phyloP scores from a whole-genome alignment of 2,797 vertebrate genomes.

The Galagoides demidoff region DNA sequence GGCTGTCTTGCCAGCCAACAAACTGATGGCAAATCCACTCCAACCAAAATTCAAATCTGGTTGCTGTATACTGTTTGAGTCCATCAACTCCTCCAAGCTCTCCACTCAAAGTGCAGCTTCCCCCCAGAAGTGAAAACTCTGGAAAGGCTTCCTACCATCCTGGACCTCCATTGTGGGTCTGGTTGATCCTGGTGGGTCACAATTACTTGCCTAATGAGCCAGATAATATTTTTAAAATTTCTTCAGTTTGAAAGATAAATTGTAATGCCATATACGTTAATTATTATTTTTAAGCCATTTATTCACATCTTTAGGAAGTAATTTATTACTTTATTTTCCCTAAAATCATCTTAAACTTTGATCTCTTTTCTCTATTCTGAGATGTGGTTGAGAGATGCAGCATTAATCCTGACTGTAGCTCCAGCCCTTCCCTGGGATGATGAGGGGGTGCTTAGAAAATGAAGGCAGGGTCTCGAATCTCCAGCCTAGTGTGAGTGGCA shows the following conservation, averaged over 20 bases:
- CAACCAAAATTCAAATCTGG: too few species aligned
- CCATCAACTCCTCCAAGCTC: too few species aligned
- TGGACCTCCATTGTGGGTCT: too few species aligned
- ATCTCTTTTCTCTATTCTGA: neutral
- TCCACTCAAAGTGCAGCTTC: too few species aligned
- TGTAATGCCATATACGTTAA: neutral
- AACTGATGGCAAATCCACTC: too few species aligned
- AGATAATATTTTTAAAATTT: neutral
- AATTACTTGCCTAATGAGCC: too few species aligned
- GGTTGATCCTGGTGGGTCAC: too few species aligned
- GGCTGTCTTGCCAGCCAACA: too few species aligned
- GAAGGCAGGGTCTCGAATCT: neutral
- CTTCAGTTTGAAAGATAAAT: slow-evolving; percentile 2
- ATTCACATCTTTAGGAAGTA: neutral
- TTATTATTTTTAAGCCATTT: neutral
- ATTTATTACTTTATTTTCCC: neutral
- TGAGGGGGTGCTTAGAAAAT: neutral
- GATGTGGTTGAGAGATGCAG: neutral
- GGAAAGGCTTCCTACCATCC: too few species aligned
- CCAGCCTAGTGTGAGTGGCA: neutral
- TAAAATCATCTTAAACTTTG: neutral
- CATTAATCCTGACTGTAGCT: neutral
- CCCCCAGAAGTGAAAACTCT: too few species aligned
- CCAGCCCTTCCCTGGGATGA: neutral
- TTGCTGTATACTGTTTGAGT: too few species aligned